phyloP scores from a whole-genome alignment of 2,888 invertebrate species.

The Keiferia lycopersicella region DNA sequence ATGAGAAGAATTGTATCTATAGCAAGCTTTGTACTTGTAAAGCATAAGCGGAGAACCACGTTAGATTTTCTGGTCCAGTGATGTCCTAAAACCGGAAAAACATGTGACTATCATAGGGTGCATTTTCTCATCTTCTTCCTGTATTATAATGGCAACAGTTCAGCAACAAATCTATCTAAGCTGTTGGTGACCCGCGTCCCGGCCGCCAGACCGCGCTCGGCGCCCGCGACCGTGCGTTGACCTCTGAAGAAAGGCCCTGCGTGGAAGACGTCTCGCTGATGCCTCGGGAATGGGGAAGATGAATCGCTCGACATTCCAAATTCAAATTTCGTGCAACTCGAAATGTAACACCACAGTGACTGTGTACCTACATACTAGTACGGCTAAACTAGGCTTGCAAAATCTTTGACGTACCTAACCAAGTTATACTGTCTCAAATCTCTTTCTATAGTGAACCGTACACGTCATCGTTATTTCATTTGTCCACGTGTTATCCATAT shows the following conservation, averaged over 20 bases:
- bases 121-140: neutral
- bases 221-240: slow-evolving; percentile 60
- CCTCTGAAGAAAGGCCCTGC: slow-evolving; percentile 42
- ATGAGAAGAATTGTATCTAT: too few relatives aligned
- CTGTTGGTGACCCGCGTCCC: slow-evolving; percentile 35
- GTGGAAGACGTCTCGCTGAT: slow-evolving; percentile 7
- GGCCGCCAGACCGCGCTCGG: slow-evolving; percentile 37
- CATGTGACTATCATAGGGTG: too few relatives aligned
- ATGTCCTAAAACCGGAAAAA: too few relatives aligned
- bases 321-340: neutral
- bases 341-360: neutral
- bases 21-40: too few relatives aligned
- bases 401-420: too few relatives aligned
- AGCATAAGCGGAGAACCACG: too few relatives aligned
- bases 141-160: neutral
- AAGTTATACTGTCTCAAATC: too few relatives aligned
- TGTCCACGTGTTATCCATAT: too few relatives aligned
- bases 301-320: neutral
- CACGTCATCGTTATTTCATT: too few relatives aligned
- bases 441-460: too few relatives aligned
- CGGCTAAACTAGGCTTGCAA: too few relatives aligned
- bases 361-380: neutral
- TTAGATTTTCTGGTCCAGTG: too few relatives aligned
- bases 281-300: slow-evolving; percentile 13
- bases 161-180: slow-evolving; percentile 22